phyloP scores from a whole-genome alignment of 2,888 invertebrate genomes.

The Artemia sp. region DNA sequence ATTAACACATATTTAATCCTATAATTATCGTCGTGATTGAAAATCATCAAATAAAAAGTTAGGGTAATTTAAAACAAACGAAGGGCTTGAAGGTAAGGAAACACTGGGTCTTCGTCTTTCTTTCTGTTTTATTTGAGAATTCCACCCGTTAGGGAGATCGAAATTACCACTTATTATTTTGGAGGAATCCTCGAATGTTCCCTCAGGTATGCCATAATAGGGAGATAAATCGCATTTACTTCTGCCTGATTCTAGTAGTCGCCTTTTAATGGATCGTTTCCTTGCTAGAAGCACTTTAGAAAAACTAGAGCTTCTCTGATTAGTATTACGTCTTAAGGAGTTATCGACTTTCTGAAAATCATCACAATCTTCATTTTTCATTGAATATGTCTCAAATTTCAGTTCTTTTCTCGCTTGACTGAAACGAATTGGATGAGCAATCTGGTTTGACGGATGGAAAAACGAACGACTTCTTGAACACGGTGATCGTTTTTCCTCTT shows the following conservation, averaged over 20 bases:
- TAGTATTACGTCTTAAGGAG: not conserved
- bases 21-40: not conserved
- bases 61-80: not conserved
- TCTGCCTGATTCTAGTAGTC: not conserved
- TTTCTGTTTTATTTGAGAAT: not conserved
- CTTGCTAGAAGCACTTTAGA: constrained; percentile 1
- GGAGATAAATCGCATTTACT: constrained; percentile 3
- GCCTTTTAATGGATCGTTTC: constrained; percentile 13
- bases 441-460: constrained; percentile 2
- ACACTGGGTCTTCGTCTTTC: not conserved
- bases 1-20: no score
- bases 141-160: not conserved
- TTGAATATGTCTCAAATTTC: not conserved
- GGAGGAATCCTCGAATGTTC: not conserved
- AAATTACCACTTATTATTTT: not conserved
- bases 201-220: not conserved
- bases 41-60: constrained; percentile 6
- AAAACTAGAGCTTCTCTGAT: not conserved
- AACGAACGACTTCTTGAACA: not conserved
- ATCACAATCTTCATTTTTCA: not conserved
- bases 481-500: not conserved
- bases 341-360: not conserved
- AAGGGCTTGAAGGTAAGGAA: constrained; percentile 1
- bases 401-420: not conserved
- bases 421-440: not conserved